Evolutionary conservation across 2,113 vertebrate genomes (phyloP).

Genomic region (Eptesicus fuscus): DNA sequence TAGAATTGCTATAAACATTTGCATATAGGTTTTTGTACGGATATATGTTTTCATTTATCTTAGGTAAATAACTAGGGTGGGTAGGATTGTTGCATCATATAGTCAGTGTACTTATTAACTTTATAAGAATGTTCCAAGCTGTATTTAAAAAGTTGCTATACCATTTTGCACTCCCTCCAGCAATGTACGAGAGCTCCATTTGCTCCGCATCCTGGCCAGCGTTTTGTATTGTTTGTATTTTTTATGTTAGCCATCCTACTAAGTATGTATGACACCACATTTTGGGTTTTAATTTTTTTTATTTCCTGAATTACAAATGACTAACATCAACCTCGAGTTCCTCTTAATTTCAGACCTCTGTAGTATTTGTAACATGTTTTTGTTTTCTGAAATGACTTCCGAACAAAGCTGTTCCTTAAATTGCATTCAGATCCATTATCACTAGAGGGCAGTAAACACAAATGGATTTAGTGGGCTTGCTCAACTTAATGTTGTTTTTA

Average conservation of each 20-base stretch:
- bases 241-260: background rate
- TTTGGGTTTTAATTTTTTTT: background rate
- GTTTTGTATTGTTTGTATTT: background rate
- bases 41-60: background rate
- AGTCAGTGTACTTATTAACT: background rate
- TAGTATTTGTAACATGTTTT: background rate
- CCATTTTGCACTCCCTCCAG: background rate
- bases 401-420: background rate
- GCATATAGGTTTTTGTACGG: background rate
- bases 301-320: background rate
- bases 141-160: background rate
- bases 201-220: background rate
- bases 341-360: background rate
- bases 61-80: background rate
- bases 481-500: background rate
- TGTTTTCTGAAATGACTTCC: background rate
- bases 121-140: background rate
- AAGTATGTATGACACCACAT: background rate
- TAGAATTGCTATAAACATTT: background rate
- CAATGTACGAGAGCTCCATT: background rate
- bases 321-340: background rate
- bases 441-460: constrained; percentile 83
- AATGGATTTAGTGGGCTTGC: constrained; percentile 47
- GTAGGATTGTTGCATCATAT: background rate
- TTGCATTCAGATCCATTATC: constrained; percentile 36